These are phyloP conservation scores for Trachelus troglodyta DNA, from an alignment of 2,888 invertebrate species.

Conservation along the genomic window DNA sequence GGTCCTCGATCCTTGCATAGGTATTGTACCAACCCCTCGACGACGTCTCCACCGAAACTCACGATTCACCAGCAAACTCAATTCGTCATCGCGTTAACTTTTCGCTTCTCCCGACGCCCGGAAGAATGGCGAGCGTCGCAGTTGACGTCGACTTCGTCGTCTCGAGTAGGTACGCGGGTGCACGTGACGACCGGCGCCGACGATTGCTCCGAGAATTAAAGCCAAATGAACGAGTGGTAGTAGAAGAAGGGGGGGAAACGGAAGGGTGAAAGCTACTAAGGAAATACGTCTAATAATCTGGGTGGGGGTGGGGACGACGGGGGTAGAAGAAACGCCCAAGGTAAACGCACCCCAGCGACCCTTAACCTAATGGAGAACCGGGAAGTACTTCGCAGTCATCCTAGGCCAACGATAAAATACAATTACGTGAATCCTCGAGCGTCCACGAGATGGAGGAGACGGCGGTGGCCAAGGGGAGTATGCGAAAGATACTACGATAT, in stretches of 20 bases:
- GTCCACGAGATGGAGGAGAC: conserved; percentile 11
- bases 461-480: conserved; percentile 14
- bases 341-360: not conserved
- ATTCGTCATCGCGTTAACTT: not conserved
- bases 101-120: not conserved
- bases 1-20: not conserved
- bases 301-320: too few relatives aligned
- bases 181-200: not conserved
- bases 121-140: not conserved
- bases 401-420: conserved; percentile 40
- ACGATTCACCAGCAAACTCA: not conserved
- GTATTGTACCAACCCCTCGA: not conserved
- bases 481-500: conserved; percentile 8
- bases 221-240: conserved; percentile 13
- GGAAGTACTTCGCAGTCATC: conserved; percentile 15
- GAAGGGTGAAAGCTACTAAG: conserved; percentile 2
- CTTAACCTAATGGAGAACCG: conserved; percentile 8
- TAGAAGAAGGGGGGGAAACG: conserved; percentile 19
- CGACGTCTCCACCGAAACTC: not conserved
- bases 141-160: not conserved
- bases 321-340: not conserved
- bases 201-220: not conserved
- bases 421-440: conserved; percentile 39
- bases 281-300: not conserved
- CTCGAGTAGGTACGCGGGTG: not conserved